Percentiles rank a stretch among this genome's conserved stretches.
phyloP scores from a whole-genome alignment of 1,140 invertebrate genomes.

The Panagrolaimus sp. region DNA sequence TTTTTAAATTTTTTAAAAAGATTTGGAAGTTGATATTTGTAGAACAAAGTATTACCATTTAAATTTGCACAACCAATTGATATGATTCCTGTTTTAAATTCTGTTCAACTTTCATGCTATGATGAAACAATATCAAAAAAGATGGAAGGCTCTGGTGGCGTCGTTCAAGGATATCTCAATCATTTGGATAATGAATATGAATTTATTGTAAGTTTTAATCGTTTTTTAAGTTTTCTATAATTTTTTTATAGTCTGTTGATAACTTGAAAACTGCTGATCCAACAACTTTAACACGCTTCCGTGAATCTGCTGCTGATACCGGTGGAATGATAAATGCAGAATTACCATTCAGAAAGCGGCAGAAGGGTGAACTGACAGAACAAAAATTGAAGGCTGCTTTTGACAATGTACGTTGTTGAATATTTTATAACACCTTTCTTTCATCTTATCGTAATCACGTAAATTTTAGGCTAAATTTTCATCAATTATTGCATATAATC shows the following conservation, averaged over 20 bases:
- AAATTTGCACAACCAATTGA: not conserved
- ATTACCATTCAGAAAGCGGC: not conserved
- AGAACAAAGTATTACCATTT: not conserved
- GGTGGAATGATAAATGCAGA: not conserved
- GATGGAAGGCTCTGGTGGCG: not conserved
- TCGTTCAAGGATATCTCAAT: slow-evolving; percentile 8
- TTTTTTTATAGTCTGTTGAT: not conserved
- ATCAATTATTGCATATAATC: too few species aligned
- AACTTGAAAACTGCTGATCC: not conserved
- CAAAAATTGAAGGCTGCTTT: not conserved
- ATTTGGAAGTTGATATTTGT: not conserved
- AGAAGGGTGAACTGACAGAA: not conserved
- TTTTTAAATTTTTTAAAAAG: not conserved
- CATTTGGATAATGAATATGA: slow-evolving; percentile 1
- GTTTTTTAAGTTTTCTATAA: not conserved
- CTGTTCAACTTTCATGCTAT: not conserved
- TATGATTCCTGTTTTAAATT: not conserved
- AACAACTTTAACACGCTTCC: not conserved
- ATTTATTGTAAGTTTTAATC: not conserved
- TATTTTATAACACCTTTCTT: too few species aligned
- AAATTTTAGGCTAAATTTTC: not conserved
- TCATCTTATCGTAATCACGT: not conserved
- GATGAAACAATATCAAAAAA: not conserved
- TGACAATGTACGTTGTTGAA: not conserved
- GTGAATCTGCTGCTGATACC: not conserved